Evolutionary conservation across 2,888 invertebrate genomes (phyloP), one percentile per base, ranked within the genome.

Genomic region (Eretmocerus hayati): DNA sequence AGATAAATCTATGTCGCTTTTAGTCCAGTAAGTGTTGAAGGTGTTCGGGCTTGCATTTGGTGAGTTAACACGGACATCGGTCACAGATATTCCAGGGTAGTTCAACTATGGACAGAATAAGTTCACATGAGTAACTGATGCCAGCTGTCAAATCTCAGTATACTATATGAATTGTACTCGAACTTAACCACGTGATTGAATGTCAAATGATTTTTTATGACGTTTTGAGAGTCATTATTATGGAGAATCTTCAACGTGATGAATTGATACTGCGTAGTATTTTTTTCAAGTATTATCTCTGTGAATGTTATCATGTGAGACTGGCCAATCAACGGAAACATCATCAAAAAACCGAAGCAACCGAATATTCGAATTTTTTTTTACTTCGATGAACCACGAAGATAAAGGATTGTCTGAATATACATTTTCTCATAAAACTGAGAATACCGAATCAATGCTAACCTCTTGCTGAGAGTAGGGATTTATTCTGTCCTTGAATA

Each of bases 11-110:
- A 90, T 76, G 41, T 84, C 83, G 47, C 84, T 84, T 70, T 84
- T 81, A 74, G 84, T 84, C 89, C 90, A 90, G 71, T 80, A 83
- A 0, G 89, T 89, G 52, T 72, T 71, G 36, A 90, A 56, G 1
- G 69, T 66, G 30, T 39, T 46, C 4, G 31, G 31, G 21, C 21
- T 46, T 2, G 44, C 42, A 26, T 50, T 55, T 15, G 23, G 36
- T 4, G 35, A 23, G 2, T 8, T 16, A 13, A 22, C 23, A 4
- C 44, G 21, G 2, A 84, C 58, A 0, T 76, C 76, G 0, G 76
- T 72, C 8, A 87, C 77, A 13, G 78, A 77, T 2, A 85, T 75
- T 22, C 79, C 84, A 0, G 79, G 74, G 68, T 77, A 84, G 61
- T 78, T 76, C 67, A n/a, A n/a, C n/a, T n/a, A n/a, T n/a, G n/a